These are phyloP conservation scores for Glossophaga mutica DNA, from an alignment of 2,797 vertebrate genomes.

Conservation along the genomic window DNA sequence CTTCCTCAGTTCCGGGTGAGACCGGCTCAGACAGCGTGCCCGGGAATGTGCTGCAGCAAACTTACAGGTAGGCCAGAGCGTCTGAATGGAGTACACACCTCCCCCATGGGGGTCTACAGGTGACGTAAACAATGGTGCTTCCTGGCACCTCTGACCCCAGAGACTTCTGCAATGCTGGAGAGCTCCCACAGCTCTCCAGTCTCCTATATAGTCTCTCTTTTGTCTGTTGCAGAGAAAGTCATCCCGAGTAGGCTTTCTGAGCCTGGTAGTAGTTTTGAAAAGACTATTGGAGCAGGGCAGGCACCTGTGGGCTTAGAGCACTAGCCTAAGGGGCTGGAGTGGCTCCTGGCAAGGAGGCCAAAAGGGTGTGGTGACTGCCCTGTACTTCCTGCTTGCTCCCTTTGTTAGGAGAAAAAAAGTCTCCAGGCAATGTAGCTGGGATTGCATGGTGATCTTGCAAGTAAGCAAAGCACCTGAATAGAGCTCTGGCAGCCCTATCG, in stretches of 20 bases:
- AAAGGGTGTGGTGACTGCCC: neutral
- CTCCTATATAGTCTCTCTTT: neutral
- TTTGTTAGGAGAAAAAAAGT: neutral
- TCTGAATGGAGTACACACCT: neutral
- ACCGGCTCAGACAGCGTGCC: neutral
- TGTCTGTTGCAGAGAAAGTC: neutral
- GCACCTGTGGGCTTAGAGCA: neutral
- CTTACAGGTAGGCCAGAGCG: neutral
- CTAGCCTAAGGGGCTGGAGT: neutral
- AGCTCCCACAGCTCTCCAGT: neutral
- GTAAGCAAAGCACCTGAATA: neutral
- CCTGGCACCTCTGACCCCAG: neutral
- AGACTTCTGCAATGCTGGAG: neutral
- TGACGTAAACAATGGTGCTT: neutral
- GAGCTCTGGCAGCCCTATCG: neutral
- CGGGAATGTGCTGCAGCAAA: neutral
- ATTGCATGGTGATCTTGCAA: neutral
- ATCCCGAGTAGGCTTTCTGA: neutral
- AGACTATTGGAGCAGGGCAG: neutral
- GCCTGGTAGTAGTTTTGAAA: neutral
- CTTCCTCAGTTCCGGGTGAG: neutral
- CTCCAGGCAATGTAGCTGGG: neutral
- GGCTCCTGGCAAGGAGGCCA: too few species aligned
- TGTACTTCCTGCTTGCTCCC: neutral
- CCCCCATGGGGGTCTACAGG: accelerated